Conservation (phyloP, 2,888 invertebrate genomes). For the Brassicogethes aeneus region DNA sequence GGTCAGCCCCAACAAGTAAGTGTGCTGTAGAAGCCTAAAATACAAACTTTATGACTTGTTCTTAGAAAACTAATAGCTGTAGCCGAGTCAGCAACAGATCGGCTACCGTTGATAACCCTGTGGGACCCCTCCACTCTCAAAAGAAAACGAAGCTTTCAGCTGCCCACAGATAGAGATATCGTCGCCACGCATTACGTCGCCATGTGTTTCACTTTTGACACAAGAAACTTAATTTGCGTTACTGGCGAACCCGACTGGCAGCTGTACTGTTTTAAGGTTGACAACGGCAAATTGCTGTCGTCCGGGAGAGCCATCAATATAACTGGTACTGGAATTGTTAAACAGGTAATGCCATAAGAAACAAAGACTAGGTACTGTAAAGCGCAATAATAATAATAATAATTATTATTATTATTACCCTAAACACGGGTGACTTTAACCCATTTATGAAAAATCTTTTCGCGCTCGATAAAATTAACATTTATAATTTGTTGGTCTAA, state of each 20-base stretch:
- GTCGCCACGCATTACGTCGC: slow-evolving; percentile 56
- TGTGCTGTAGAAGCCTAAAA: slow-evolving; percentile 7
- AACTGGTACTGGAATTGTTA: slow-evolving; percentile 57
- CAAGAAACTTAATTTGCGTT: slow-evolving; percentile 68
- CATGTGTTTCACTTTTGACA: slow-evolving; percentile 73
- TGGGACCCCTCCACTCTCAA: slow-evolving; percentile 65
- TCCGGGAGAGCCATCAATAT: slow-evolving; percentile 63
- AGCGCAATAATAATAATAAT: too few species aligned
- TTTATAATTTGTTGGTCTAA: too few species aligned
- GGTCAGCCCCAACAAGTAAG: slow-evolving; percentile 60
- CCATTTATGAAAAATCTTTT: too few species aligned
- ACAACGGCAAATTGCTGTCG: slow-evolving; percentile 71
- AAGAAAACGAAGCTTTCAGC: slow-evolving; percentile 55
- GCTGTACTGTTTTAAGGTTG: slow-evolving; percentile 73
- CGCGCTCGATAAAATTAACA: too few species aligned
- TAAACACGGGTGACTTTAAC: too few species aligned
- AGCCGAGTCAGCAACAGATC: slow-evolving; percentile 49
- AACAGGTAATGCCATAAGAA: slow-evolving; percentile 44
- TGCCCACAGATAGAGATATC: slow-evolving; percentile 34
- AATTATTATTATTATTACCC: too few species aligned
- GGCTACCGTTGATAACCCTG: slow-evolving; percentile 52
- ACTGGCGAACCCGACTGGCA: slow-evolving; percentile 79
- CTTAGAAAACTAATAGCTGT: slow-evolving; percentile 55
- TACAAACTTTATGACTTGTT: slow-evolving; percentile 17
- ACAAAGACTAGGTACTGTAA: slow-evolving; percentile 1